Percentiles rank a stretch among this genome's conserved stretches.
phyloP scores from a whole-genome alignment of 2,888 invertebrate species.

The Exephanes ischioxanthus region DNA sequence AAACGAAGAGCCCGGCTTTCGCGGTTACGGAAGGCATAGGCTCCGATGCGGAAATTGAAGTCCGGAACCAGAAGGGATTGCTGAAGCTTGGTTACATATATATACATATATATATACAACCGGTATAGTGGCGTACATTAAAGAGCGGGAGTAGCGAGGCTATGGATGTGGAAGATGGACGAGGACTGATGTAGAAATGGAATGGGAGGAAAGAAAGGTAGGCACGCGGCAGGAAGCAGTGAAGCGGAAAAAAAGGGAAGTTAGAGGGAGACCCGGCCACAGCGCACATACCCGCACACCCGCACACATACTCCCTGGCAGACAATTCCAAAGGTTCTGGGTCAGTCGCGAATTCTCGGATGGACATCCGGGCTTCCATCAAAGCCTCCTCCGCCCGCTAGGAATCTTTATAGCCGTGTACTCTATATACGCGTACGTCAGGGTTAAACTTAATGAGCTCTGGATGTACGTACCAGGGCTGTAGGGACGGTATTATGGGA shows the following conservation, averaged over 20 bases:
- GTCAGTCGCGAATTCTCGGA: constrained; percentile 47
- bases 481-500: not conserved
- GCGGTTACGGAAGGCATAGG: constrained; percentile 51
- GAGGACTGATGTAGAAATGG: constrained; percentile 32
- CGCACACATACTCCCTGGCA: not conserved
- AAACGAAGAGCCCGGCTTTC: constrained; percentile 44
- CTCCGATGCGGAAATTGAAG: constrained; percentile 50
- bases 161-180: constrained; percentile 15
- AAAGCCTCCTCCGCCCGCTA: constrained; percentile 30
- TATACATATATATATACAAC: constrained; percentile 8
- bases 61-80: constrained; percentile 51
- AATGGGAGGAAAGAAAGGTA: constrained; percentile 14
- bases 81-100: constrained; percentile 4
- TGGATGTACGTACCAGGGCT: constrained; percentile 10
- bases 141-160: not conserved
- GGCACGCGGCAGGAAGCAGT: constrained; percentile 12
- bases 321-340: constrained; percentile 50
- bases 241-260: constrained; percentile 25
- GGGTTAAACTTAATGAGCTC: constrained; percentile 40
- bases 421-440: constrained; percentile 27
- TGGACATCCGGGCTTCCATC: constrained; percentile 37
- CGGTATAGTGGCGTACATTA: not conserved
- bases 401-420: constrained; percentile 41
- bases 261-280: not conserved
- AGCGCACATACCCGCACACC: not conserved